Conservation (phyloP, 2,113 vertebrate genomes). For the Catharus fuscescens region DNA sequence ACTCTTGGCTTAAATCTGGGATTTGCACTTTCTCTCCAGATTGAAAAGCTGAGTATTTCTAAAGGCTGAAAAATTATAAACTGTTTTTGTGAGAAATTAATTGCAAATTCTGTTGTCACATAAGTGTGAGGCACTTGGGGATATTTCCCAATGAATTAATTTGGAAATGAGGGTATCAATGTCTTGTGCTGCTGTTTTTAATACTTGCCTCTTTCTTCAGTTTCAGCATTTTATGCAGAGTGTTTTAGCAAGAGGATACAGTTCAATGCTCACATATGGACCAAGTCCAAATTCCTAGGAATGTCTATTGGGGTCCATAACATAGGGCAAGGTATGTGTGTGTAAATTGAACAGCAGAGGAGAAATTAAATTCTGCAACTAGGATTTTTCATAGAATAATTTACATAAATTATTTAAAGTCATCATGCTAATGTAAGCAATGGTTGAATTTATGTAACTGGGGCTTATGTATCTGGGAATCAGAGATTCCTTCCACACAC, state of each 20-base stretch:
- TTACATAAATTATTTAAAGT: not conserved
- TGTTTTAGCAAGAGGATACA: conserved; percentile 96
- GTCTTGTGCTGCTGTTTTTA: not conserved
- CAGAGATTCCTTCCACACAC: not conserved
- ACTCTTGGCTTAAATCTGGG: not conserved
- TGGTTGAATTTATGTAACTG: not conserved
- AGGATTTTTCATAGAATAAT: not conserved
- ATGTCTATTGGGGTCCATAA: conserved; percentile 99
- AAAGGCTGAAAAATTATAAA: not conserved
- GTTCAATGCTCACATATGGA: conserved; percentile 99
- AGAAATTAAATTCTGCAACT: not conserved
- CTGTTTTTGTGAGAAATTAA: not conserved
- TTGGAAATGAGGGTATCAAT: not conserved
- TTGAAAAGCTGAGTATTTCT: not conserved
- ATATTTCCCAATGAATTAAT: not conserved
- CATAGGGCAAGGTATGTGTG: conserved; percentile 92
- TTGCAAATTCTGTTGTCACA: not conserved
- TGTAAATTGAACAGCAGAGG: not conserved
- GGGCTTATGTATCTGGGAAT: not conserved
- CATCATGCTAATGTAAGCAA: not conserved
- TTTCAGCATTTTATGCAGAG: conserved; percentile 99
- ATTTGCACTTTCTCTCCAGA: not conserved
- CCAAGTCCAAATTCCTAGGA: conserved; percentile 97
- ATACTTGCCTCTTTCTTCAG: conserved; percentile 67
- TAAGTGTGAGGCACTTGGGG: not conserved